Evolutionary conservation across 1,140 invertebrate species (phyloP).

Genomic region (Chionoecetes opilio): DNA sequence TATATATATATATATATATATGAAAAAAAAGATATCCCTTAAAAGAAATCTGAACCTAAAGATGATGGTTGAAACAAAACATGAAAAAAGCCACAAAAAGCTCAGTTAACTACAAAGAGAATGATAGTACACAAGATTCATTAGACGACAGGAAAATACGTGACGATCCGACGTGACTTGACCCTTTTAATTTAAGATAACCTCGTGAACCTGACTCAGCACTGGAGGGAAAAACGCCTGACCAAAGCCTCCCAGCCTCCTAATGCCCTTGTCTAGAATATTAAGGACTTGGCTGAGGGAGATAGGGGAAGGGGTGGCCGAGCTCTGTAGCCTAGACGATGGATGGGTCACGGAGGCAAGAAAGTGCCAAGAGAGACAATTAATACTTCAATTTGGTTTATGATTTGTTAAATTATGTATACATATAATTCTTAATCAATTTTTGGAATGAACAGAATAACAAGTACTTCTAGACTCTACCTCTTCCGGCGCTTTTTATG

Average conservation of each 20-base stretch:
- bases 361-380: background rate
- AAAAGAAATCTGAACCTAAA: too few species aligned
- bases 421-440: too few species aligned
- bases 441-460: too few species aligned
- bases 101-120: background rate
- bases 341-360: background rate
- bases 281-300: background rate
- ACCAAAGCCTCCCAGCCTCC: background rate
- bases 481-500: too few species aligned
- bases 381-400: too few species aligned
- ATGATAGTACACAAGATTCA: background rate
- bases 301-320: background rate
- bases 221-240: background rate
- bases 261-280: background rate
- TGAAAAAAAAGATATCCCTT: too few species aligned
- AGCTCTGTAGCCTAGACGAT: too few species aligned
- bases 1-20: too few species aligned
- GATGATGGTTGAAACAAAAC: too few species aligned
- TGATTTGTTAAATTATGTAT: too few species aligned
- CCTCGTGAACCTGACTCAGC: constrained; percentile 23
- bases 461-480: too few species aligned
- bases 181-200: background rate
- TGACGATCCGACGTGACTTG: background rate
- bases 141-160: constrained; percentile 19
- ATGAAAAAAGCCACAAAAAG: too few species aligned